phyloP scores from a whole-genome alignment of 2,797 vertebrate species.

The Ctenosaura bakeri region DNA sequence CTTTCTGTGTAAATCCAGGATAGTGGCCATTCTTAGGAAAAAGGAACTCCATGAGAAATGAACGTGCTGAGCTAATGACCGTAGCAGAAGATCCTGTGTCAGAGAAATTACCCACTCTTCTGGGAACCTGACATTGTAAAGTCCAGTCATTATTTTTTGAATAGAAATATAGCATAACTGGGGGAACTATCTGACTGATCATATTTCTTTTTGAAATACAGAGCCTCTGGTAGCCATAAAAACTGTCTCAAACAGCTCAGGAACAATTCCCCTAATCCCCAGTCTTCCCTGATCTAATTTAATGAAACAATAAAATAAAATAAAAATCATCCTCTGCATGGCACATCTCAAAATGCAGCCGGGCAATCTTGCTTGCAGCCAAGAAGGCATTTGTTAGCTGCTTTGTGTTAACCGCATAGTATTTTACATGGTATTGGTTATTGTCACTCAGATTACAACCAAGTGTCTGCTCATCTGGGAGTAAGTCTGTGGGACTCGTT shows the following conservation, averaged over 20 bases:
- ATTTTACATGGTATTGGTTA: background rate
- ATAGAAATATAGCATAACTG: constrained; percentile 1
- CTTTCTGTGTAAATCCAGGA: background rate
- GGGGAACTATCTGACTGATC: background rate
- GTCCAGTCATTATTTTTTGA: background rate
- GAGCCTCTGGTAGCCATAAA: background rate
- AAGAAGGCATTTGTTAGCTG: background rate
- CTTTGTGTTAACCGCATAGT: background rate
- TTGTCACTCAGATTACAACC: background rate
- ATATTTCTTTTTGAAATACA: constrained; percentile 27
- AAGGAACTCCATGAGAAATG: background rate
- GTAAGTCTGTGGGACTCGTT: background rate
- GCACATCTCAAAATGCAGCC: background rate
- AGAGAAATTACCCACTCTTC: constrained; percentile 6
- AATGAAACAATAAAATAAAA: constrained; percentile 27
- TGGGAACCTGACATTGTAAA: background rate
- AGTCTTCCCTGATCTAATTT: background rate
- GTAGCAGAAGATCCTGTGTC: background rate
- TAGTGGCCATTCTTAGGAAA: background rate
- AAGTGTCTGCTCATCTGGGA: background rate
- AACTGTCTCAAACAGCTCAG: background rate
- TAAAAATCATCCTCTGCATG: background rate
- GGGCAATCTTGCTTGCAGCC: background rate
- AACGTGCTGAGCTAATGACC: background rate
- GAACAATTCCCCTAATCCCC: background rate